Base-by-base conservation (phyloP, 1,140 invertebrate species). In the Atta cephalotes region DNA sequence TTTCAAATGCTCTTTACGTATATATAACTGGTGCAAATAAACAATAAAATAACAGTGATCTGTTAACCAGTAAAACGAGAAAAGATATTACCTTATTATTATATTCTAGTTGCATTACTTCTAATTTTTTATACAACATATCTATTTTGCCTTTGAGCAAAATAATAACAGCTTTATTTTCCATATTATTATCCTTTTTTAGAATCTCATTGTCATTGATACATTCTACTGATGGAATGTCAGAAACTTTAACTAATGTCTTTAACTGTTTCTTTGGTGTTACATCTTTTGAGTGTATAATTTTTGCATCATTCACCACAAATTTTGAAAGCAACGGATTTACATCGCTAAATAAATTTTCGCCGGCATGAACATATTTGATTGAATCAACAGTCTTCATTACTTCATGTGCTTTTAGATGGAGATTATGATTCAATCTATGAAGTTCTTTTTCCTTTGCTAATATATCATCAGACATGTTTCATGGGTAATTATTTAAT, bases 391-490 rank as follows among this genome's bases (percentile, higher is more conserved):
- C 94, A 91, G 96, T 95, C 70, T 94, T 88, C 91, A 96, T 93
- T 16, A 96, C 87, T 76, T 94, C 88, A 66, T 93, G 94, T 0
- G 95, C 95, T 91, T 94, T 95, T 39, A 93, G 76, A 88, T 96
- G 94, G 7, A 96, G 89, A 91, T 96, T 93, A 89, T 93, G 92
- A 92, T 96, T 96, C 71, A 96, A 89, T 88, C 94, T 94, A 45
- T 91, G 90, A 88, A 95, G 96, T 91, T 96, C 94, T 87, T 95
- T 94, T 90, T 96, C 96, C 89, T 95, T 96, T 56, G 89, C 79
- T 71, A 95, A 87, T 82, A 95, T 92, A 85, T 95, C 93, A 35
- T 93, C 92, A 31, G 94, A 88, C 95, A 95, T 95, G 51, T 84
- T 92, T 84, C 10, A 45, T 12, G 2, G 9, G 10, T 45, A 45